Base-by-base conservation (phyloP, 1,140 invertebrate species). In the Pseudobourletiella spinata region DNA sequence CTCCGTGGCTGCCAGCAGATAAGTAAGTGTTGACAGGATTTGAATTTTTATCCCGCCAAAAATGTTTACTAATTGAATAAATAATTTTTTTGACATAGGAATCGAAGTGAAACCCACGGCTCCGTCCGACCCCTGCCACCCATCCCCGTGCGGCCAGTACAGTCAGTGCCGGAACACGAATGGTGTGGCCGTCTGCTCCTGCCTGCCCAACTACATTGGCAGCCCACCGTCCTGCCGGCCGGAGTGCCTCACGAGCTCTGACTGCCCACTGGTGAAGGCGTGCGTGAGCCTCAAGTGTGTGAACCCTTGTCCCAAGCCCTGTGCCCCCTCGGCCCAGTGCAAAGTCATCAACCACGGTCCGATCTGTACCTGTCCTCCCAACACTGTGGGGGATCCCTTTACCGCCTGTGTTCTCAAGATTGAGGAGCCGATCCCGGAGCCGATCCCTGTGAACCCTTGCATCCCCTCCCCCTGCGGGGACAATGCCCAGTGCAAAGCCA, bases 371-470 rank as follows among this genome's bases (percentile, higher is more conserved):
- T 89, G 86, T 70, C 74, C 76, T n/a, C 72, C 78, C 56, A 86
- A 85, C 15, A 87, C 81, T 69, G 82, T 80, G 3, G 88, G 88
- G 15, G 87, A 91, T 80, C 87, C 86, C 32, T 88, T 90, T 74
- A 81, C 83, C 58, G 80, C 44, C 28, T 74, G 73, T 57, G 20
- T 20, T 4, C 51, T 11, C 6, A 20, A 60, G 25, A 50, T 26
- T 29, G n/a, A 60, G 25, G 32, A 44, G 74, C 71, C 74, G 14
- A 78, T 80, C 22, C 77, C 79, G 64, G 69, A 74, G 28, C 29
- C 57, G 59, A 69, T 51, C 64, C 81, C 6, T 83, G 84, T 66
- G 75, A 80, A 63, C 83, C 84, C 1, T 84, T 83, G 25, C 84
- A 15, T 56, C 20, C 68, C 69, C 18, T 63, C 44, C 70, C 73